Conservation (phyloP, 1,140 invertebrate genomes). For the Ostrea edulis region DNA sequence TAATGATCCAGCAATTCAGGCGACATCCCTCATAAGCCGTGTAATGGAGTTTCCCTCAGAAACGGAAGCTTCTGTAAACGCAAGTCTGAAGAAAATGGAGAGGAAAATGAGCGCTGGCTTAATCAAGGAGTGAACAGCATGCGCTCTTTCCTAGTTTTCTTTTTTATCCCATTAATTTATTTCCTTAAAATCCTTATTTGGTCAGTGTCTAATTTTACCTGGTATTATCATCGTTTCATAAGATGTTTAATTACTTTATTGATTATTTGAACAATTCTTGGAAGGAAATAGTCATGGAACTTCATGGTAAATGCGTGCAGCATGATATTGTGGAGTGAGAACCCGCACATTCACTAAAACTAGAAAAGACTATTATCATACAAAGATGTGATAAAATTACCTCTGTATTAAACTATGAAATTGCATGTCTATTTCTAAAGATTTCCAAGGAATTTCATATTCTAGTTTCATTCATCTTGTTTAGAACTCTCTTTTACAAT, state of each 20-base stretch:
- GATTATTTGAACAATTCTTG: too few relatives aligned
- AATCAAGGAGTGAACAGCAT: constrained; percentile 13
- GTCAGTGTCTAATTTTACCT: neutral
- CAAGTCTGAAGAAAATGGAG: neutral
- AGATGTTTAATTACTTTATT: neutral
- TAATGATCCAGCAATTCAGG: neutral
- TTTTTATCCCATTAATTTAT: neutral
- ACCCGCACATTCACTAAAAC: too few relatives aligned
- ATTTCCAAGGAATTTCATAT: too few relatives aligned
- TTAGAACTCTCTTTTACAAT: too few relatives aligned
- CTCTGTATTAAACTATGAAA: too few relatives aligned
- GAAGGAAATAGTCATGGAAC: too few relatives aligned
- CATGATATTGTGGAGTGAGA: too few relatives aligned
- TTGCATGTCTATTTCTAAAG: too few relatives aligned
- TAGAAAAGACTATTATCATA: too few relatives aligned
- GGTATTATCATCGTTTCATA: neutral
- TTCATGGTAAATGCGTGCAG: too few relatives aligned
- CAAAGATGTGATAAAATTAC: too few relatives aligned
- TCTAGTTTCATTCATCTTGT: too few relatives aligned
- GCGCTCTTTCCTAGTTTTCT: neutral
- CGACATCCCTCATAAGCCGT: neutral
- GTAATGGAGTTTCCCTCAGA: neutral
- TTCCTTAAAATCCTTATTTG: neutral
- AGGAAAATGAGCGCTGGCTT: neutral
- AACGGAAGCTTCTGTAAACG: neutral